Evolutionary conservation across 2,797 vertebrate species (phyloP).

Genomic region (Momotus momota): DNA sequence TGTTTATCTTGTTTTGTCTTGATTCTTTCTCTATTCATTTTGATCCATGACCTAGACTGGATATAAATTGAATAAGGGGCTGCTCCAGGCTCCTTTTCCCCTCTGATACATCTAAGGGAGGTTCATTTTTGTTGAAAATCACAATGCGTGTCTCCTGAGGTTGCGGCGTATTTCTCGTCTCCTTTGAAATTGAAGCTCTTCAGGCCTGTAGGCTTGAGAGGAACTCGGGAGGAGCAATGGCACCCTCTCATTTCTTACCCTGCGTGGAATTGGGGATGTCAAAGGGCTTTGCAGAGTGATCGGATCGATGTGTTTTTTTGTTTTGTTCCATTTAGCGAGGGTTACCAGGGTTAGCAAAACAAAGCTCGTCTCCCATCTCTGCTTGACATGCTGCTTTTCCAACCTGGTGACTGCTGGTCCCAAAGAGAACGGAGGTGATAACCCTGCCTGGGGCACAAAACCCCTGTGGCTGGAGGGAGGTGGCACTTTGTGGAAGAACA

Average conservation of each 20-base stretch:
- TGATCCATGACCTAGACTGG: not conserved
- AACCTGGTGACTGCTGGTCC: not conserved
- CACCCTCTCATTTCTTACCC: not conserved
- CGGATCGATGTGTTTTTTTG: not conserved
- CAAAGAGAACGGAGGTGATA: not conserved
- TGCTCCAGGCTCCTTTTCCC: not conserved
- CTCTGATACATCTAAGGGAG: not conserved
- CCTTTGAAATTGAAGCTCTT: not conserved
- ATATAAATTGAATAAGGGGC: not conserved
- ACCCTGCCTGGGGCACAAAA: conserved; percentile 31
- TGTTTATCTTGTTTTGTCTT: not conserved
- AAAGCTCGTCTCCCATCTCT: not conserved
- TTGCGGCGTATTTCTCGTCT: not conserved
- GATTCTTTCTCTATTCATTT: not conserved
- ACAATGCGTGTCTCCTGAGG: not conserved
- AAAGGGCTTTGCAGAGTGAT: not conserved
- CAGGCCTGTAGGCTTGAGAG: fast-evolving
- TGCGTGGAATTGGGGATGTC: not conserved
- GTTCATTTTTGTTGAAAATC: not conserved
- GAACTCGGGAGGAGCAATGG: not conserved
- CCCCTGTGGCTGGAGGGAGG: conserved; percentile 35
- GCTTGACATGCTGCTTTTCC: not conserved
- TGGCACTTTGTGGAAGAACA: conserved; percentile 62
- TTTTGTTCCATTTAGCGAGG: not conserved
- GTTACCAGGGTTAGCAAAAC: not conserved